phyloP scores from a whole-genome alignment of 2,888 invertebrate species.

The Tetanocera ferruginea region DNA sequence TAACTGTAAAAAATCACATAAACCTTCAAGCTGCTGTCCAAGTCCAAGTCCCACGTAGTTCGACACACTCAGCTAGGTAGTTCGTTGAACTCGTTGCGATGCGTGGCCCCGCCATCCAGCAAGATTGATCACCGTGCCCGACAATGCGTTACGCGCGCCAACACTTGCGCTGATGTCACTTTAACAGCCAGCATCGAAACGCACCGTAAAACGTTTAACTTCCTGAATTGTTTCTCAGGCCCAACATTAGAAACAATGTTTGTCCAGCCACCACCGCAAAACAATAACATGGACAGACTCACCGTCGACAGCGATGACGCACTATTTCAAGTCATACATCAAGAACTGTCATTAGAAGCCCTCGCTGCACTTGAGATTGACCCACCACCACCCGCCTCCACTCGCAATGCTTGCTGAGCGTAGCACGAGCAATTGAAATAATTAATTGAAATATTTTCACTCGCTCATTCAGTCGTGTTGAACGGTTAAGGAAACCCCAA shows the following conservation, averaged over 20 bases:
- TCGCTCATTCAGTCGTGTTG: background rate
- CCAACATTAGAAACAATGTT: background rate
- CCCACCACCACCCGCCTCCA: background rate
- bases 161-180: conserved; percentile 9
- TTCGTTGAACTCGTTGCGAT: background rate
- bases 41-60: no score
- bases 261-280: conserved; percentile 4
- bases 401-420: background rate
- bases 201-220: background rate
- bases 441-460: conserved; percentile 37
- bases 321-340: conserved; percentile 7
- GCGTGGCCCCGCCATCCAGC: background rate
- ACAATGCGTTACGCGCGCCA: conserved; percentile 26
- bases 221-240: conserved; percentile 14
- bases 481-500: background rate
- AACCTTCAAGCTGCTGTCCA: no score
- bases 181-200: conserved; percentile 18
- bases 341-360: conserved; percentile 1
- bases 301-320: background rate
- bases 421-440: conserved; percentile 16
- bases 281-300: background rate
- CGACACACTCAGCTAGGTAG: no score
- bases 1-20: no score
- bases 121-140: conserved; percentile 33
- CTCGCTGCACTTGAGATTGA: conserved; percentile 19